These are phyloP conservation scores for Pterocles orientalis DNA, from an alignment of 2,113 vertebrate genomes.

Conservation along the genomic window DNA sequence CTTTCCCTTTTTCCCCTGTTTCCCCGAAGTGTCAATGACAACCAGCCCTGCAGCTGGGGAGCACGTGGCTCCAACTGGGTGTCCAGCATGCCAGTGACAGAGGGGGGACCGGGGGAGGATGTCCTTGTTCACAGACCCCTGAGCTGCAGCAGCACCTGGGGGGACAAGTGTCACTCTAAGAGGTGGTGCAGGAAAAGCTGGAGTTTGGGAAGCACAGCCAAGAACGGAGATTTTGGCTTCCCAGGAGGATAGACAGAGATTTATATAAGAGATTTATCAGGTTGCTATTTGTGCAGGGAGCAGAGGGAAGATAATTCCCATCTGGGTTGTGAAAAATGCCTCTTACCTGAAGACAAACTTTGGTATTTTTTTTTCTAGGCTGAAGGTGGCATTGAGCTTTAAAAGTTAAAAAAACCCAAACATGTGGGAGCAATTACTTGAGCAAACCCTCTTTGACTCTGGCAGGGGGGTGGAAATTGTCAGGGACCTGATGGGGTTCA, in stretches of 20 bases:
- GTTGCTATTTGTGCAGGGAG: not conserved
- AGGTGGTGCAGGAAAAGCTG: not conserved
- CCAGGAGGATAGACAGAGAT: not conserved
- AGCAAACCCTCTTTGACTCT: not conserved
- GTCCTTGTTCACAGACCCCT: not conserved
- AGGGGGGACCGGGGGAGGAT: not conserved
- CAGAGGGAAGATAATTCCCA: not conserved
- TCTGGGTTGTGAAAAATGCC: not conserved
- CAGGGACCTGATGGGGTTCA: accelerated
- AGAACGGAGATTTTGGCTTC: not conserved
- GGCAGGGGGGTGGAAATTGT: not conserved
- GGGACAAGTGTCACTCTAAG: not conserved
- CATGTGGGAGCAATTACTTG: not conserved
- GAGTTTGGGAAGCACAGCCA: not conserved
- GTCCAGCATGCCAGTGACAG: not conserved
- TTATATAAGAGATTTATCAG: not conserved
- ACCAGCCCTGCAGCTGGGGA: not conserved
- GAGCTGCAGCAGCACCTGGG: not conserved
- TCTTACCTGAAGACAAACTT: not conserved
- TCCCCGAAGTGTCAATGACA: accelerated
- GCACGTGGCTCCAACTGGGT: accelerated
- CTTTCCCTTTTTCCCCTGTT: not conserved
- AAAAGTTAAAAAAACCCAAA: not conserved
- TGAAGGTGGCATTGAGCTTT: slow-evolving; percentile 3
- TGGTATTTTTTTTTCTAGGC: not conserved